Evolutionary conservation across 2,113 vertebrate species (phyloP).

Genomic region (Actinemys pallida): DNA sequence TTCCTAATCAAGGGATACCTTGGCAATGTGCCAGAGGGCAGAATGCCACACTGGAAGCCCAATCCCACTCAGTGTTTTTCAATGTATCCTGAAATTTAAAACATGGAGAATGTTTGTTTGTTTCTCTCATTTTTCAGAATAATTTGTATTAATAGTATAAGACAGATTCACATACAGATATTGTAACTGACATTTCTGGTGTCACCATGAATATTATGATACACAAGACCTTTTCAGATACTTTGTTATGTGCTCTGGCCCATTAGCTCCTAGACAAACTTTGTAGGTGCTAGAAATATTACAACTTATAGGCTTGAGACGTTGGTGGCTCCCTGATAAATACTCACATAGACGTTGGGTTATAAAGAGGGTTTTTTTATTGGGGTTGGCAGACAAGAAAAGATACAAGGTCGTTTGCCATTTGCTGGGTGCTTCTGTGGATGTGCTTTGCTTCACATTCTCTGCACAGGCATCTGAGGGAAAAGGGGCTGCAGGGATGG

Average conservation of each 20-base stretch:
- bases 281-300: neutral
- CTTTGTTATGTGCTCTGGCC: neutral
- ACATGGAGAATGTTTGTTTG: neutral
- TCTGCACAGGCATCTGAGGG: neutral
- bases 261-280: neutral
- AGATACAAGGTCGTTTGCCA: neutral
- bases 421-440: neutral
- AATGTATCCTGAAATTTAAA: neutral
- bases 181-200: neutral
- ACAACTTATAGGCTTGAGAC: neutral
- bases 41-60: neutral
- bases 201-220: too few relatives aligned
- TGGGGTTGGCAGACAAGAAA: neutral
- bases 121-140: neutral
- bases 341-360: neutral
- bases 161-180: neutral
- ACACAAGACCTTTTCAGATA: neutral
- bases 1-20: neutral
- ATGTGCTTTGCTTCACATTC: neutral
- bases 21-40: neutral
- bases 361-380: neutral
- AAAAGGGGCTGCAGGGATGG: neutral
- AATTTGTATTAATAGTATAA: neutral
- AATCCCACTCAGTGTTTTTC: neutral
- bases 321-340: neutral